phyloP scores from a whole-genome alignment of 2,888 invertebrate genomes.

The Parnassius smintheus region DNA sequence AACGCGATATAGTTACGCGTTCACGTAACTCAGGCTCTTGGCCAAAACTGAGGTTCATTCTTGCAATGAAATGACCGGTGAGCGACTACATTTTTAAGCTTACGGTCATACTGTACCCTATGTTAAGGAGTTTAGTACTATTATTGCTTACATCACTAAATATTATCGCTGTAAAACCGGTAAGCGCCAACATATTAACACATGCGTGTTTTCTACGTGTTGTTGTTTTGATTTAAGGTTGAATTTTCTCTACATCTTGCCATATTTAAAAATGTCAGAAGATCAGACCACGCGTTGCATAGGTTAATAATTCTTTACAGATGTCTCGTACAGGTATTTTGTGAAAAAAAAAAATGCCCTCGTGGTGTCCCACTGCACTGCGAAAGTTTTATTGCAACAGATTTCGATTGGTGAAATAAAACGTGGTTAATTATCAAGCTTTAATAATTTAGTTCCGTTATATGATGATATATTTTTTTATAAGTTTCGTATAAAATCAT shows the following conservation, averaged over 20 bases:
- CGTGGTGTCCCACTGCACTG: constrained; percentile 2
- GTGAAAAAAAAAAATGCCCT: constrained; percentile 16
- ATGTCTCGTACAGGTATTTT: constrained; percentile 26
- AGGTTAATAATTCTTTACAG: constrained; percentile 25
- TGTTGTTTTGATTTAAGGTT: constrained; percentile 4
- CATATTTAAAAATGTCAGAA: constrained; percentile 5
- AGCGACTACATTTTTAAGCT: constrained; percentile 4
- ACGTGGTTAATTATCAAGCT: background rate
- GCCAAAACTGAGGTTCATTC: constrained; percentile 34
- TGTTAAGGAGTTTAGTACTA: background rate
- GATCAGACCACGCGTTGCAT: constrained; percentile 26
- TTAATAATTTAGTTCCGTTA: background rate
- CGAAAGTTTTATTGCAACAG: constrained; percentile 4
- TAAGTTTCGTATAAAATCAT: too few species aligned
- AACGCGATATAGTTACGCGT: constrained; percentile 15
- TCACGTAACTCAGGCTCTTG: constrained; percentile 27
- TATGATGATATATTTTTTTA: too few species aligned
- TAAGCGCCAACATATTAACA: constrained; percentile 8
- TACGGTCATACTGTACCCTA: constrained; percentile 1
- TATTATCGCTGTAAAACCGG: background rate
- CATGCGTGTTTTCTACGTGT: background rate
- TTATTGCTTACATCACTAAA: background rate
- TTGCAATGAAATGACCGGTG: constrained; percentile 25
- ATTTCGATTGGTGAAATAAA: background rate
- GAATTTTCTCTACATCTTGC: background rate